Conservation (phyloP, 1,140 invertebrate genomes). For the Tribolium castaneum region DNA sequence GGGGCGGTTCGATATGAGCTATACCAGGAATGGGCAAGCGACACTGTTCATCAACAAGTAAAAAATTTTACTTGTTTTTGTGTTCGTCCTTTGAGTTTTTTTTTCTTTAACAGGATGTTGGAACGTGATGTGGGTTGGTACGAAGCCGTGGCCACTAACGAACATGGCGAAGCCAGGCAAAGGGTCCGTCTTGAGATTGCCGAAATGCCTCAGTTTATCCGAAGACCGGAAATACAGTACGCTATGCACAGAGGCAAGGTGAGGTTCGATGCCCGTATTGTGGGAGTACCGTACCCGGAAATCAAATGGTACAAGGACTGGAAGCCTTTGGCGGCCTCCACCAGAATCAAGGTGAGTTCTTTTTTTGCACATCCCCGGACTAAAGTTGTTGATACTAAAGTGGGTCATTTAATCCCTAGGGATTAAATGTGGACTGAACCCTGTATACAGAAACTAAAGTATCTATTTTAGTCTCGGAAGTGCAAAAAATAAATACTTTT, state of each 20-base stretch:
- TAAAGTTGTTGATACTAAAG: too few species aligned
- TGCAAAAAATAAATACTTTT: too few species aligned
- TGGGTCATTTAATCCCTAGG: too few species aligned
- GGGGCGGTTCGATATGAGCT: constrained; percentile 84
- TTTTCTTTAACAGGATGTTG: constrained; percentile 73
- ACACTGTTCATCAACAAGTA: constrained; percentile 87
- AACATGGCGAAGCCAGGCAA: constrained; percentile 90
- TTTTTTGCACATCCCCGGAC: too few species aligned
- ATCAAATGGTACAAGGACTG: constrained; percentile 99
- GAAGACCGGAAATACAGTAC: constrained; percentile 84
- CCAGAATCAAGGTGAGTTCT: constrained; percentile 78
- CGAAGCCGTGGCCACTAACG: constrained; percentile 92
- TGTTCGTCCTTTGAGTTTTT: neutral
- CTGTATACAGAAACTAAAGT: too few species aligned
- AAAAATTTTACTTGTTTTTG: constrained; percentile 43
- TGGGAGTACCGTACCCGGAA: constrained; percentile 91
- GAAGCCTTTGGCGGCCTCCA: constrained; percentile 85
- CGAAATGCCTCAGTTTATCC: constrained; percentile 91
- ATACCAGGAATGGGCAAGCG: constrained; percentile 89
- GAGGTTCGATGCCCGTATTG: constrained; percentile 85
- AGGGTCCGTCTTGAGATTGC: constrained; percentile 87
- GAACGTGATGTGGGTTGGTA: constrained; percentile 93
- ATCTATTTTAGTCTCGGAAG: too few species aligned
- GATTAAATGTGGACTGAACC: too few species aligned
- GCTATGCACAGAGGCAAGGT: constrained; percentile 80